Evolutionary conservation across 2,888 invertebrate genomes (phyloP).

Genomic region (Andrena fulva): DNA sequence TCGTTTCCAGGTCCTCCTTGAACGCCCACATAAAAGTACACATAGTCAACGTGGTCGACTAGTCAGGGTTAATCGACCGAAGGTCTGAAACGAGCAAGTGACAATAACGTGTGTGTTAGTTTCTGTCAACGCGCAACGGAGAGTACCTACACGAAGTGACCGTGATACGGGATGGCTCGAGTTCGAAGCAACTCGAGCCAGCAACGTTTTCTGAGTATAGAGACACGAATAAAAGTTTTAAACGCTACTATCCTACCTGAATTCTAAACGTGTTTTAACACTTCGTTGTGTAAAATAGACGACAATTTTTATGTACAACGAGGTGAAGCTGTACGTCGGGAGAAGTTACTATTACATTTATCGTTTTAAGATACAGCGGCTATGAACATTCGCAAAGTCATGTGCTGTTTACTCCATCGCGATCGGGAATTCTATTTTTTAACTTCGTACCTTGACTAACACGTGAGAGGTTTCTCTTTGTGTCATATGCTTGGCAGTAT

Average conservation of each 20-base stretch:
- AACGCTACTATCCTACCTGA: constrained; percentile 44
- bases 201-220: not conserved
- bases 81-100: not conserved
- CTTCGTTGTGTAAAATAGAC: not conserved
- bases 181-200: too few species aligned
- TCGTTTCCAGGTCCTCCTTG: constrained; percentile 83
- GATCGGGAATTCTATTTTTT: not conserved
- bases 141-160: not conserved
- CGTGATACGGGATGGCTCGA: not conserved
- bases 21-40: constrained; percentile 81
- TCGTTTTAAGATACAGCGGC: not conserved
- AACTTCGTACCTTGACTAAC: not conserved
- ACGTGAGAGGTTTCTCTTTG: not conserved
- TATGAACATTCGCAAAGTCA: not conserved
- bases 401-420: not conserved
- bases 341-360: not conserved
- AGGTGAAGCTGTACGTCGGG: not conserved
- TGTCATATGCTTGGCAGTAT: constrained; percentile 10
- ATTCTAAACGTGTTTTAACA: constrained; percentile 1
- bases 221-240: not conserved
- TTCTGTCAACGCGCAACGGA: not conserved
- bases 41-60: constrained; percentile 34
- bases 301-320: not conserved
- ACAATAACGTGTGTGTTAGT: not conserved
- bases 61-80: constrained; percentile 12